Evolutionary conservation across 2,113 vertebrate genomes (phyloP), one percentile per base, ranked within the genome.

Genomic region (Phylloscopus whistleri): DNA sequence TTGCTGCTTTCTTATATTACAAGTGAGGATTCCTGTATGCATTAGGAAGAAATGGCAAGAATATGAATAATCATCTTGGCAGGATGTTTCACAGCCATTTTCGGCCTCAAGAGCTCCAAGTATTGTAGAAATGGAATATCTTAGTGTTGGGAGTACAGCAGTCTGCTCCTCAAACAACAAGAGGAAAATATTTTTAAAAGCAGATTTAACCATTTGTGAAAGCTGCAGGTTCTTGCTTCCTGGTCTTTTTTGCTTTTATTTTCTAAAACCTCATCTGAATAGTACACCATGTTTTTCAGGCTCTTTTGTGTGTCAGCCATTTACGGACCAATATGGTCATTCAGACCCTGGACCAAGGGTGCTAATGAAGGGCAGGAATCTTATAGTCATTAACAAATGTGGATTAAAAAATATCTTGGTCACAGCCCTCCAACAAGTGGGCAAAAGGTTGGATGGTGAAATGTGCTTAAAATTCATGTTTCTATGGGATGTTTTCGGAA

Each of bases 21-120:
- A 90, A 84, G 48, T n/a, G 76, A 90, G n/a, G 56, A 81, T 81
- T 94, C 86, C 79, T 88, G 76, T 37, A 14, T 64, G 66, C 26
- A 9, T 86, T 90, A 81, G 51, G 68, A 83, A 96, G 89, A 78
- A 86, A 78, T 72, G 79, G 88, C 72, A 92, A 75, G 91, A 88
- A 53, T 11, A 56, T 0, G 11, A 87, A 77, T 69, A 66, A 37
- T 70, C 33, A 0, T 80, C 85, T 78, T 96, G 90, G 82, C 85
- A 94, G 88, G 95, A 87, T 95, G 55, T 90, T 94, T 84, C 76
- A 83, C 48, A 75, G 77, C 80, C 87, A 79, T 78, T 90, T 94
- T 93, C 0, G 5, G 53, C 75, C 83, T 78, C 62, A 75, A 56
- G 31, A 68, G 59, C 56, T 93, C 82, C 53, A 63, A 92, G 49